A percentile compares a stretch with the other conserved stretches of the same genome.
These are phyloP conservation scores for Celastrina argiolus DNA, from an alignment of 2,888 invertebrate genomes.

Conservation along the genomic window DNA sequence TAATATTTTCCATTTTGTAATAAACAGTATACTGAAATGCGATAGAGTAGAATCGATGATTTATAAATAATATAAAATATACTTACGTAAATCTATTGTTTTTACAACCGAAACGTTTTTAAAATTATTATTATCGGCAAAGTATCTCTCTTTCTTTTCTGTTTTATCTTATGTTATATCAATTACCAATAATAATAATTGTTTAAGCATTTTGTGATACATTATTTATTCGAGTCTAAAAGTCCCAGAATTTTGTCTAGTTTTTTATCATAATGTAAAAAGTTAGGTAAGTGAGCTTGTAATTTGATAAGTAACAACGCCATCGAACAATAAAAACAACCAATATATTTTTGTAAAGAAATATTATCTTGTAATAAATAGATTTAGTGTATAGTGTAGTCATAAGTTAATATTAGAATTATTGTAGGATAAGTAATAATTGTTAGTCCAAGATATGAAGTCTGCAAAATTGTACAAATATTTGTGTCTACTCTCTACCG, in stretches of 20 bases:
- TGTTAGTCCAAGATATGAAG: background rate
- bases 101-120: background rate
- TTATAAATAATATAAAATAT: background rate
- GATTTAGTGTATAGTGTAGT: background rate
- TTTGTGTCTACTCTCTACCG: background rate
- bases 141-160: background rate
- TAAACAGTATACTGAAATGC: background rate
- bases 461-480: slow-evolving; percentile 8
- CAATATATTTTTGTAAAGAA: background rate
- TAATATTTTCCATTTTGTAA: background rate
- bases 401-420: background rate
- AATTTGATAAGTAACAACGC: slow-evolving; percentile 2
- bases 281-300: background rate
- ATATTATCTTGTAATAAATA: no score
- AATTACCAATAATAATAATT: background rate
- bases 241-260: background rate
- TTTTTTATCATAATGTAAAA: background rate
- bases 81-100: background rate
- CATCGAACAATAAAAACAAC: slow-evolving; percentile 8
- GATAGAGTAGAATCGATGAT: background rate
- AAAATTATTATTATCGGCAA: background rate
- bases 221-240: background rate
- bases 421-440: background rate
- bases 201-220: background rate
- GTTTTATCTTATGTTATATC: no score